Evolutionary conservation across 2,797 vertebrate species (phyloP), one percentile per base, ranked within the genome.

Genomic region (Denticeps clupeoides): DNA sequence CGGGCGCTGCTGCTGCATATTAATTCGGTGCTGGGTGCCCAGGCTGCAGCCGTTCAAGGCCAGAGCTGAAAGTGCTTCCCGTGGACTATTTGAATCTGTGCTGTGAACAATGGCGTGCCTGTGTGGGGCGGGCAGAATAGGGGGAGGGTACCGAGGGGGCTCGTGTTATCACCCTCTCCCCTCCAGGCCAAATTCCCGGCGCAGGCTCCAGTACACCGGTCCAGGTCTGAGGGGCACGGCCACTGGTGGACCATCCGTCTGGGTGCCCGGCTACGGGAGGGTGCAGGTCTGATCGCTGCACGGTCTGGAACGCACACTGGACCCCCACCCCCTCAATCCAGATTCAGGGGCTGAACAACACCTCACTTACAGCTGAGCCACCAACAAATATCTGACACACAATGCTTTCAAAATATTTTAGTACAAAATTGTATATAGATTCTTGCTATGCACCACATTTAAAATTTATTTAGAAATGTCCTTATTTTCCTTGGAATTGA

Each of bases 81-180:
- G 65, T 51, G 49, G 68, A 69, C 73, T 69, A 69, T 69, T 63
- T 67, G 42, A 64, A 65, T 69, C 65, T 59, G 60, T 59, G 44
- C 52, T 5, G 51, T 68, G 75, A 81, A 85, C 82, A 85, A 85
- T 83, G 70, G 68, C 31, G 56, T 3, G 69, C 68, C 75, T 85
- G 78, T 83, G 69, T 76, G 45, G 54, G 60, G 61, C 57, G 68
- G 62, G 55, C 60, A 57, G 45, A 53, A 64, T 10, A 62, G 66
- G 55, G 66, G 67, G 59, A 64, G 63, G 69, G 8, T 56, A 60
- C 51, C 56, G 68, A 67, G 65, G 73, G 29, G 24, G 42, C 16
- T 23, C 16, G 28, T 4, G n/a, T 21, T 24, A 31, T 41, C 29
- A 55, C 64, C 68, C 71, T 69, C 64, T 66, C 56, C 60, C 68